These are phyloP conservation scores for Dryomyza anilis DNA, from an alignment of 2,888 invertebrate species.

Conservation along the genomic window DNA sequence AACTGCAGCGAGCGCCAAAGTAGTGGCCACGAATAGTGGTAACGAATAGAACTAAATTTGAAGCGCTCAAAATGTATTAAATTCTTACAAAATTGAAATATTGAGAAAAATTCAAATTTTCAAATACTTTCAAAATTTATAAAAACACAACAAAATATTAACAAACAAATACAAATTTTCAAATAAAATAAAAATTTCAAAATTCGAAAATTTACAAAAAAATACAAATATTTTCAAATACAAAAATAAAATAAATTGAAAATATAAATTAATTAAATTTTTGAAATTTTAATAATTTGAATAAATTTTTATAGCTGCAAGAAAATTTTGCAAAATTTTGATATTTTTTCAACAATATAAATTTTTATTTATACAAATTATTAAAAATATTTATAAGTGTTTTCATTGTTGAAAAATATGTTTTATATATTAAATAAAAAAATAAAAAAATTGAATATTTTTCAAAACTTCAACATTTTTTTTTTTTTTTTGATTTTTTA, in stretches of 20 bases:
- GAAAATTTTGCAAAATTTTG: neutral
- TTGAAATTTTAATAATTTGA: neutral
- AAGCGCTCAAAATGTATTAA: too few species aligned
- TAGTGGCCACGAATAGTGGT: conserved; percentile 26
- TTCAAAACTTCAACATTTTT: conserved; percentile 14
- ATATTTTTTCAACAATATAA: conserved; percentile 8
- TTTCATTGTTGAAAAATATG: neutral
- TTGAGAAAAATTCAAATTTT: neutral
- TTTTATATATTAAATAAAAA: too few species aligned
- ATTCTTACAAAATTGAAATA: too few species aligned
- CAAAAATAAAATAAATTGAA: too few species aligned
- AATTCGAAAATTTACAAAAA: neutral
- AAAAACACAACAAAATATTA: too few species aligned
- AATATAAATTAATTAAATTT: neutral
- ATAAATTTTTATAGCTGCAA: neutral
- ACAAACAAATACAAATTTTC: too few species aligned
- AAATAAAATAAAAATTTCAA: neutral
- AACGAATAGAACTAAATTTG: too few species aligned
- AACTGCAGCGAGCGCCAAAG: conserved; percentile 17
- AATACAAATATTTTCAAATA: too few species aligned
- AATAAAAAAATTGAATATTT: conserved; percentile 8
- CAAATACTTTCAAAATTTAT: neutral
- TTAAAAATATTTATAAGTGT: neutral
- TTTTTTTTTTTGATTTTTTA: neutral
- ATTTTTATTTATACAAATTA: neutral